Evolutionary conservation across 2,888 invertebrate genomes (phyloP).

Genomic region (Dicyrtomina minuta): DNA sequence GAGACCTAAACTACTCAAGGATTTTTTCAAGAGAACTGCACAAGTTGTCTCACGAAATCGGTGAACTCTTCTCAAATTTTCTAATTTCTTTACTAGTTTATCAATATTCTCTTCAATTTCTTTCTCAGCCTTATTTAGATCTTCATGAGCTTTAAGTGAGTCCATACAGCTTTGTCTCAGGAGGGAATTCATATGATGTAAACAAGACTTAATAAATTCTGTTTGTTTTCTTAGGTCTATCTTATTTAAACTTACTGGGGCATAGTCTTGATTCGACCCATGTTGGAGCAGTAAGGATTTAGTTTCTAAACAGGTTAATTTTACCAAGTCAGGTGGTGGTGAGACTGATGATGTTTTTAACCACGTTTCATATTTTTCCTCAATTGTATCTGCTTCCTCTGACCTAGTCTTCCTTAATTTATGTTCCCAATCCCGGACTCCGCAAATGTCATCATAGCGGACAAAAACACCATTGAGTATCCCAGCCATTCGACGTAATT

Average conservation of each 20-base stretch:
- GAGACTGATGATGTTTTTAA: background rate
- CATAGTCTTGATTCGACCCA: background rate
- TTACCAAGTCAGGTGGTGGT: background rate
- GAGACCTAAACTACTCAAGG: background rate
- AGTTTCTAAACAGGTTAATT: conserved; percentile 3
- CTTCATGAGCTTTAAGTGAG: conserved; percentile 9
- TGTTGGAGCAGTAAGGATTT: conserved; percentile 13
- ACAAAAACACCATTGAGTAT: conserved; percentile 1
- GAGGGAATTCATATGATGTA: conserved; percentile 1
- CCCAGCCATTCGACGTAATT: conserved; percentile 8
- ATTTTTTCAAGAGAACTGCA: conserved; percentile 10
- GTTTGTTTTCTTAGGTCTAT: background rate
- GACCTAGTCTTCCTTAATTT: background rate
- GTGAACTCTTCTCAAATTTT: conserved; percentile 2
- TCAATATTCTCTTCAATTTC: conserved; percentile 11
- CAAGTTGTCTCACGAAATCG: conserved; percentile 10
- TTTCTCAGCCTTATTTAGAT: conserved; percentile 6
- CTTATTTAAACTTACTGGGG: background rate
- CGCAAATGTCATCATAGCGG: conserved; percentile 5
- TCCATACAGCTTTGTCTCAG: conserved; percentile 1
- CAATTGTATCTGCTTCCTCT: background rate
- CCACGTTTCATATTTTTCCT: background rate
- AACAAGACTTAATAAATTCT: conserved; percentile 13
- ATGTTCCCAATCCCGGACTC: conserved; percentile 9
- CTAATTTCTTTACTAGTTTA: conserved; percentile 3